These are phyloP conservation scores for Halcyon smyrnensis DNA, from an alignment of 2,797 vertebrate genomes.

Conservation along the genomic window DNA sequence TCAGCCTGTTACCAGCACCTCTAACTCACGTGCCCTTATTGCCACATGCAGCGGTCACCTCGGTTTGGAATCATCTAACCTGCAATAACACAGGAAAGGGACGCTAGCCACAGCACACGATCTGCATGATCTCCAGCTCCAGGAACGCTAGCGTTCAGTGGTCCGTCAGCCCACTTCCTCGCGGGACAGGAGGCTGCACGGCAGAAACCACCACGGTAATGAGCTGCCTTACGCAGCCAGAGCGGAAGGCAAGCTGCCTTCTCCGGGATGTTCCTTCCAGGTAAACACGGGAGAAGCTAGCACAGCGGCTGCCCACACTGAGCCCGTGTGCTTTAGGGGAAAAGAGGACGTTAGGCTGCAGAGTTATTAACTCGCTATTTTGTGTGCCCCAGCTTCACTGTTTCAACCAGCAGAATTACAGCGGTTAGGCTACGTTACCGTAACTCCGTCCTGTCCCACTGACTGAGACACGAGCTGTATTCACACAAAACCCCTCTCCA, in stretches of 20 bases:
- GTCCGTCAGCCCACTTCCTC: slow-evolving; percentile 48
- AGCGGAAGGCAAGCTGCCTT: background rate
- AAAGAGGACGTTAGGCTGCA: background rate
- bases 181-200: background rate
- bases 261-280: background rate
- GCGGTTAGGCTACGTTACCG: background rate
- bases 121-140: background rate
- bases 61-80: background rate
- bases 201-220: background rate
- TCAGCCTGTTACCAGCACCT: background rate
- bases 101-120: background rate
- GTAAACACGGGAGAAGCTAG: background rate
- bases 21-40: background rate
- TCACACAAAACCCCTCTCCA: background rate
- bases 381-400: background rate
- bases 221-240: background rate
- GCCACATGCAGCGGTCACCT: background rate
- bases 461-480: background rate
- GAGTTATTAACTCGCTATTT: background rate
- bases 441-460: fast-evolving
- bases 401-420: background rate
- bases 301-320: background rate
- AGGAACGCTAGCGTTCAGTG: background rate
- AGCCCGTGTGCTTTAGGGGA: background rate
- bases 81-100: background rate